These are phyloP conservation scores for Odontesthes bonariensis DNA, from an alignment of 2,113 vertebrate genomes.

Conservation along the genomic window DNA sequence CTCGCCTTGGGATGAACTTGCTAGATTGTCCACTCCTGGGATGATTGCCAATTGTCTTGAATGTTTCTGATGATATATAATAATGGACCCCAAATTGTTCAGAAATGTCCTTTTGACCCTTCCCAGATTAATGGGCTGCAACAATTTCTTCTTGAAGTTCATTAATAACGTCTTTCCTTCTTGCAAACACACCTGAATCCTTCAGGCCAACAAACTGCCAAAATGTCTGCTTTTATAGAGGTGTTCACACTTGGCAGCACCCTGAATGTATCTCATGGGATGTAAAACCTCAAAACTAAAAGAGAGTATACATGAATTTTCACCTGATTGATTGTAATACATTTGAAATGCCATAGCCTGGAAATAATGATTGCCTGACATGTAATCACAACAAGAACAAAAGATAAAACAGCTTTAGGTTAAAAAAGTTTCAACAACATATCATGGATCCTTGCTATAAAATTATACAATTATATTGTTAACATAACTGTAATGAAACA, in stretches of 20 bases:
- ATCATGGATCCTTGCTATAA: not conserved
- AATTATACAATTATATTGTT: constrained; percentile 23
- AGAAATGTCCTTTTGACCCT: not conserved
- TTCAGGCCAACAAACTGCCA: not conserved
- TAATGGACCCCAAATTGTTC: not conserved
- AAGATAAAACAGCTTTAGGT: not conserved
- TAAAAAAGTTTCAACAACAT: not conserved
- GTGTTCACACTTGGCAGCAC: too few species aligned
- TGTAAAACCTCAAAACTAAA: too few species aligned
- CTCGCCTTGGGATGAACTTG: not conserved
- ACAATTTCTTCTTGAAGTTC: not conserved
- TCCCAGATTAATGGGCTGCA: not conserved
- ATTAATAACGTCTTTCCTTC: not conserved
- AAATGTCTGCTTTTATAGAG: not conserved
- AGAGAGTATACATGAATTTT: too few species aligned
- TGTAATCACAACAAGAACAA: not conserved
- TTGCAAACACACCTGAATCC: too few species aligned
- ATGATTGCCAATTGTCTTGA: too few species aligned
- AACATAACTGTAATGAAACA: constrained; percentile 20
- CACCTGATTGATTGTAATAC: too few species aligned
- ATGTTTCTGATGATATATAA: not conserved
- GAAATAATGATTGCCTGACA: not conserved
- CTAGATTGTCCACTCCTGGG: too few species aligned
- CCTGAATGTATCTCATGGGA: too few species aligned
- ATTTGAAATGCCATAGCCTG: not conserved